phyloP scores from a whole-genome alignment of 2,797 vertebrate species.

The Spheniscus humboldti region DNA sequence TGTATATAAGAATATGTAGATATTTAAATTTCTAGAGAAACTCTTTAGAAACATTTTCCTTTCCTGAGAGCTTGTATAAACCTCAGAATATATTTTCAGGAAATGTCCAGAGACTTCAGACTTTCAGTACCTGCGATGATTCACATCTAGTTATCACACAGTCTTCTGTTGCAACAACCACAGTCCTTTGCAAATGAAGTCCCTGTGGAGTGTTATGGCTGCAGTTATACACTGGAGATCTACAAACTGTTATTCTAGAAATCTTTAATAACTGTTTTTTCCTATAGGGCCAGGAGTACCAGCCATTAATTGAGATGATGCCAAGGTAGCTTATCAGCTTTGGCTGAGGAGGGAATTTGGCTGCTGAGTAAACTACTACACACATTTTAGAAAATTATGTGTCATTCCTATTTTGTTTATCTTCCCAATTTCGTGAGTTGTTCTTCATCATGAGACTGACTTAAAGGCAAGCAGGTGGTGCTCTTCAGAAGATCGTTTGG shows the following conservation, averaged over 20 bases:
- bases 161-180: not conserved
- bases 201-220: not conserved
- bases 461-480: not conserved
- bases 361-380: not conserved
- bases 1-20: not conserved
- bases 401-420: not conserved
- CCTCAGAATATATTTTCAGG: not conserved
- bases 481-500: not conserved
- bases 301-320: not conserved
- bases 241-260: not conserved
- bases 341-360: not conserved
- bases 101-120: not conserved
- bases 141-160: accelerated
- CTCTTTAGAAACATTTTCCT: not conserved
- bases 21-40: not conserved
- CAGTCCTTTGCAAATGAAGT: not conserved
- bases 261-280: not conserved
- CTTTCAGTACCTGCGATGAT: not conserved
- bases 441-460: not conserved
- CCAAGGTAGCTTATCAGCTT: not conserved
- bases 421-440: not conserved
- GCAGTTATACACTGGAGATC: not conserved
- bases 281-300: not conserved
- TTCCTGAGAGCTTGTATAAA: not conserved
- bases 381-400: not conserved